Conservation (phyloP, 2,113 vertebrate genomes). For the Saimiri boliviensis region DNA sequence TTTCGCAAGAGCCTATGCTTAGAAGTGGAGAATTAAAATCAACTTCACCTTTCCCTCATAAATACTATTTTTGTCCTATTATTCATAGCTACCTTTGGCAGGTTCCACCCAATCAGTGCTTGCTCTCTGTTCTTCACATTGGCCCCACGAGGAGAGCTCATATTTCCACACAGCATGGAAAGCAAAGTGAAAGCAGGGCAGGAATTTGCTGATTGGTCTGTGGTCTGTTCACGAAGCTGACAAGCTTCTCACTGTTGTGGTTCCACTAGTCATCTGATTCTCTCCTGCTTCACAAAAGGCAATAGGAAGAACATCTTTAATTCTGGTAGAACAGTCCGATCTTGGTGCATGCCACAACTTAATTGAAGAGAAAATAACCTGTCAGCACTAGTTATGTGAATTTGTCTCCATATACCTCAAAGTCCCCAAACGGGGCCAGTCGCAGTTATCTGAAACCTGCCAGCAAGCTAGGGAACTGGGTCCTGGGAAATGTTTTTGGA, state of each 20-base stretch:
- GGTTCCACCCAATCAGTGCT: background rate
- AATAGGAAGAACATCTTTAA: constrained; percentile 49
- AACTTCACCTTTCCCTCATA: background rate
- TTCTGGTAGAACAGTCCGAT: constrained; percentile 40
- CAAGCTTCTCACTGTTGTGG: background rate
- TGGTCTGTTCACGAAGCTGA: background rate
- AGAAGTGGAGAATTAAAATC: background rate
- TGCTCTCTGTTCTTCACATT: background rate
- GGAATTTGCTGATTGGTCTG: background rate
- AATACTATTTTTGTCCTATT: background rate
- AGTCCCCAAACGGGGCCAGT: background rate
- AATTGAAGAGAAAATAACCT: constrained; percentile 70
- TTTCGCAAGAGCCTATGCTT: background rate
- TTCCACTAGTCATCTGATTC: background rate
- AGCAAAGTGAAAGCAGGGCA: background rate
- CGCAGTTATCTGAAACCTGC: constrained; percentile 37
- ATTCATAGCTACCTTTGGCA: background rate
- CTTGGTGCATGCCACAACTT: constrained; percentile 26
- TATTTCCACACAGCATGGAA: background rate
- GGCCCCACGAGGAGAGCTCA: background rate
- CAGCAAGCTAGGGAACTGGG: background rate
- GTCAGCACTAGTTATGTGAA: constrained; percentile 37
- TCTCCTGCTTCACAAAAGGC: background rate
- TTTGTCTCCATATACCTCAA: background rate
- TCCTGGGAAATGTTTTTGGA: background rate